Conservation (phyloP, 1,140 invertebrate genomes). For the Drosophila bocqueti region DNA sequence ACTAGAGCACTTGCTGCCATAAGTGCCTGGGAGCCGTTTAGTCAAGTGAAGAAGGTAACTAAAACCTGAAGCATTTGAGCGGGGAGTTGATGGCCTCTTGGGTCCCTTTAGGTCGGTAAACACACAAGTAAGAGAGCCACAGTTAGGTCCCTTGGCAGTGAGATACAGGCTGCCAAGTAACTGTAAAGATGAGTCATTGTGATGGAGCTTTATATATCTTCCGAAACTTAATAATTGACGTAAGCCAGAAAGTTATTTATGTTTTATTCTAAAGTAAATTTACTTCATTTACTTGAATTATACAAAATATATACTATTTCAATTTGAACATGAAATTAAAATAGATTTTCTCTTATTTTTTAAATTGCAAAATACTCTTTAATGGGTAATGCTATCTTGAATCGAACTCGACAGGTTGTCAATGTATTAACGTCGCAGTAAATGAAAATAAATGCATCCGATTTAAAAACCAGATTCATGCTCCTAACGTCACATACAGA, state of each 20-base stretch:
- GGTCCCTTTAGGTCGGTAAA: conserved; percentile 23
- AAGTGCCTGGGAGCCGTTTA: conserved; percentile 38
- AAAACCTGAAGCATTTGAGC: conserved; percentile 28
- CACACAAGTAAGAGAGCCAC: conserved; percentile 23
- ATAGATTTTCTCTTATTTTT: no score
- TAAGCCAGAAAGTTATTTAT: not conserved
- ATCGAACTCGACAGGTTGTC: conserved; percentile 45
- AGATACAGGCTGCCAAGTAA: not conserved
- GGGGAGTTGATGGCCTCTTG: conserved; percentile 30
- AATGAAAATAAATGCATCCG: conserved; percentile 72
- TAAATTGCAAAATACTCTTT: not conserved
- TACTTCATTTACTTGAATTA: no score
- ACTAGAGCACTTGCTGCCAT: conserved; percentile 28
- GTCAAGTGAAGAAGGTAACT: conserved; percentile 24
- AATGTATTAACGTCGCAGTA: conserved; percentile 57
- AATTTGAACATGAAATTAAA: no score
- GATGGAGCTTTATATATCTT: not conserved
- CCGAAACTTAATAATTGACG: not conserved
- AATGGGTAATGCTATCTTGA: conserved; percentile 3
- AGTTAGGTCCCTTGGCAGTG: conserved; percentile 1
- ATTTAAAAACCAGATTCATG: conserved; percentile 48
- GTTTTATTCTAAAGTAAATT: not conserved
- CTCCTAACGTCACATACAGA: conserved; percentile 42
- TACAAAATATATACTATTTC: no score
- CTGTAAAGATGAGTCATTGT: not conserved